phyloP scores from a whole-genome alignment of 2,888 invertebrate species.

The Ochropacha duplaris region DNA sequence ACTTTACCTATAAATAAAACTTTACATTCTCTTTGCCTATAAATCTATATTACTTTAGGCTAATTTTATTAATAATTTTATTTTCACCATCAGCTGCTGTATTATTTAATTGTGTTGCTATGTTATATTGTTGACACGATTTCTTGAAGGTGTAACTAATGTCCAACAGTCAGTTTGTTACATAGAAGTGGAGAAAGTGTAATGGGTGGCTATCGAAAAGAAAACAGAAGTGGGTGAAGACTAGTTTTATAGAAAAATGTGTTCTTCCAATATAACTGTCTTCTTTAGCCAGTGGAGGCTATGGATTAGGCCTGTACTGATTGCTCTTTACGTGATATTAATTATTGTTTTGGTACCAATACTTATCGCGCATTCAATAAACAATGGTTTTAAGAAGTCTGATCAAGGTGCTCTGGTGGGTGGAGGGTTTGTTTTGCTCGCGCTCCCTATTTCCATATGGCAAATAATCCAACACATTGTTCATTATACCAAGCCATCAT shows the following conservation, averaged over 20 bases:
- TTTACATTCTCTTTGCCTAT: too few relatives aligned
- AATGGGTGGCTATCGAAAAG: conserved; percentile 27
- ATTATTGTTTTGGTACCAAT: conserved; percentile 93
- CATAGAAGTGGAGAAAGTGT: conserved; percentile 22
- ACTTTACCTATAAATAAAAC: too few relatives aligned
- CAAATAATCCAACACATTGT: conserved; percentile 97
- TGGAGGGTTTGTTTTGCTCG: conserved; percentile 95
- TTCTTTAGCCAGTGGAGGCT: conserved; percentile 88
- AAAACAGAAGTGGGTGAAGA: conserved; percentile 14
- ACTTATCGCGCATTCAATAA: conserved; percentile 90
- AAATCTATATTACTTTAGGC: too few relatives aligned
- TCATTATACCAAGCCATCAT: conserved; percentile 94
- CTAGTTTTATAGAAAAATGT: conserved; percentile 51
- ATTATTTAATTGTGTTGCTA: not conserved
- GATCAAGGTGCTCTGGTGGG: conserved; percentile 93
- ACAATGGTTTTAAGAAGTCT: conserved; percentile 89
- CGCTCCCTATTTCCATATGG: conserved; percentile 96
- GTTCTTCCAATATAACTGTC: conserved; percentile 57
- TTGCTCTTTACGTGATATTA: conserved; percentile 90
- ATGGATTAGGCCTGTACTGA: conserved; percentile 94
- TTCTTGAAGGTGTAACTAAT: conserved; percentile 1
- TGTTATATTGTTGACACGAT: not conserved
- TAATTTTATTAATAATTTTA: too few relatives aligned
- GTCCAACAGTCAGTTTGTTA: not conserved
- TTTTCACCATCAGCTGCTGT: not conserved